Conservation (phyloP, 2,888 invertebrate species). For the Brachycybe producta region DNA sequence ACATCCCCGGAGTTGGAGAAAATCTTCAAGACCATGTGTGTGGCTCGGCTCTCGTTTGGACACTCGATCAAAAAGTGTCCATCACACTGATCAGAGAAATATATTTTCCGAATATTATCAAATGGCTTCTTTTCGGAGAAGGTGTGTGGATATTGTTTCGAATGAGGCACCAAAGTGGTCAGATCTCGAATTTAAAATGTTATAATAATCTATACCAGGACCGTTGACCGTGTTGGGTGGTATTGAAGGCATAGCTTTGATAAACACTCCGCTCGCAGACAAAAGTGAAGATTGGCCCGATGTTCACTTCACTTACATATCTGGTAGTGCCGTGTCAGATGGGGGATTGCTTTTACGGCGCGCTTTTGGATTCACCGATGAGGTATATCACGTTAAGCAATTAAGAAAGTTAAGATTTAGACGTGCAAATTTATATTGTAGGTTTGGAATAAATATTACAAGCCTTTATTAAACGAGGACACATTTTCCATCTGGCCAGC, state of each 20-base stretch:
- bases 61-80: slow-evolving; percentile 58
- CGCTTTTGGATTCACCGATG: slow-evolving; percentile 65
- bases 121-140: slow-evolving; percentile 63
- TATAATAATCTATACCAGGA: slow-evolving; percentile 35
- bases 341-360: slow-evolving; percentile 61
- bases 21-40: slow-evolving; percentile 48
- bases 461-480: slow-evolving; percentile 52
- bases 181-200: slow-evolving; percentile 18
- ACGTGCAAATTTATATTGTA: slow-evolving; percentile 20
- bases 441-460: slow-evolving; percentile 41
- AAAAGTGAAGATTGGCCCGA: slow-evolving; percentile 79
- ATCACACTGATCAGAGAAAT: slow-evolving; percentile 66
- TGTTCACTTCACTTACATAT: slow-evolving; percentile 79
- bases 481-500: slow-evolving; percentile 60
- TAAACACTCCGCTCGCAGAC: slow-evolving; percentile 81
- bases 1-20: neutral
- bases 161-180: neutral
- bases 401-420: no score
- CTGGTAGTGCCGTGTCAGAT: slow-evolving; percentile 66
- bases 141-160: slow-evolving; percentile 21
- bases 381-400: no score
- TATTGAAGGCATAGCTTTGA: slow-evolving; percentile 74
- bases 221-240: slow-evolving; percentile 80
- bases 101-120: slow-evolving; percentile 59
- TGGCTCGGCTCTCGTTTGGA: slow-evolving; percentile 27